A percentile compares a stretch with the other conserved stretches of the same genome.
Conservation (phyloP, 2,113 vertebrate species). For the Oreotrochilus melanogaster region DNA sequence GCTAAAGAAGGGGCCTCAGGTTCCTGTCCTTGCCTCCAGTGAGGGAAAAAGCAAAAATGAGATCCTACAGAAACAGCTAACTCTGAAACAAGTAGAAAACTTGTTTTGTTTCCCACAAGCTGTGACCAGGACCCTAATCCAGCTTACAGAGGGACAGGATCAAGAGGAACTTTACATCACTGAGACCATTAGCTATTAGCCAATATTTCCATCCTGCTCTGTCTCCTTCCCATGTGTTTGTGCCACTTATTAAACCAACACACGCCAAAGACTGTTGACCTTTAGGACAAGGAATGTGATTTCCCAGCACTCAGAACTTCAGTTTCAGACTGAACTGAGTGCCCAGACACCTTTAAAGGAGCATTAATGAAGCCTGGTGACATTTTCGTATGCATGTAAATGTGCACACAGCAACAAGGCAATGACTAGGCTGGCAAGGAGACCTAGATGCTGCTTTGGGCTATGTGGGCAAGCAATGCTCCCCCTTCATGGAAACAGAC, state of each 20-base stretch:
- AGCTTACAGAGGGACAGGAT: neutral
- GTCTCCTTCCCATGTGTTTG: slow-evolving; percentile 12
- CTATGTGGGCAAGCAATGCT: slow-evolving; percentile 20
- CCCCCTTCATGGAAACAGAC: slow-evolving; percentile 14
- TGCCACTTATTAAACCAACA: slow-evolving; percentile 31
- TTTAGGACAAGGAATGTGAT: slow-evolving; percentile 41
- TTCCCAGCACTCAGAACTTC: neutral
- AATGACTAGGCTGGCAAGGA: neutral
- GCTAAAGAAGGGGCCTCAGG: neutral
- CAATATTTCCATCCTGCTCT: neutral
- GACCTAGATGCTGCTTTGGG: neutral
- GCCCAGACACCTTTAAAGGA: slow-evolving; percentile 29
- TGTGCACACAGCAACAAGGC: neutral
- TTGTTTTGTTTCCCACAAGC: neutral
- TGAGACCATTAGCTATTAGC: neutral
- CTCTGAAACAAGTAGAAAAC: neutral
- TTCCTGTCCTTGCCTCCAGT: neutral
- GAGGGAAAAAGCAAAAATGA: neutral
- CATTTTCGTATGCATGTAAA: slow-evolving; percentile 33
- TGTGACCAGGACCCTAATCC: neutral
- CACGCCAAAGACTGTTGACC: neutral
- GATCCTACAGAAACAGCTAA: neutral
- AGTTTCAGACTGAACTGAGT: neutral
- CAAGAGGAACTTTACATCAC: neutral
- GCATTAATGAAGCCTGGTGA: neutral